Base-by-base conservation (phyloP, 2,888 invertebrate genomes). In the Coenonympha glycerion region DNA sequence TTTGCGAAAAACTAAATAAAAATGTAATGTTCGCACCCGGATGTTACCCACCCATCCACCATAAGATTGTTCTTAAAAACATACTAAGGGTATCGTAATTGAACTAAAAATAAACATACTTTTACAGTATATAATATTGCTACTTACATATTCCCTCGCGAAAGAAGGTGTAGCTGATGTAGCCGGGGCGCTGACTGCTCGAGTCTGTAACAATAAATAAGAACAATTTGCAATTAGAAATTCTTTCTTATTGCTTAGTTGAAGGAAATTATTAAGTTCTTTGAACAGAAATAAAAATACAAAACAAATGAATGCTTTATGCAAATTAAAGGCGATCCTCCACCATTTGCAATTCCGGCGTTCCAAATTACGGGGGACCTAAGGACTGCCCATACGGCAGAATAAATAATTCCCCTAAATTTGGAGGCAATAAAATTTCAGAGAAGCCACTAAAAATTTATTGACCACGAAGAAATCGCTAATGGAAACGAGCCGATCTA, bases 151-250 rank as follows among this genome's bases (percentile, higher is more conserved):
- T 56, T 84, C 83, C 64, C 83, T 76, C 33, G 67, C 63, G 62
- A 76, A 79, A 39, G 73, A 66, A 3, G 73, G 63, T 28, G 75
- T 65, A n/a, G 76, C 80, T 13, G 87, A 84, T 36, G 86, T 79
- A 49, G 80, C 79, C 8, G 88, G 88, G 28, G 89, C 87, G 65
- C 88, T 88, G 54, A 86, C 79, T 51, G 89, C 80, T 68, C 89
- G 80, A 53, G 77, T 74, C 88, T 88, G 72, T 52, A 83, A 82
- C 74, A 79, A 83, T 57, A 66, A 19, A 28, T 31, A 19, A 30
- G 5, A 31, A 9, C 22, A 22, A 18, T 22, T 21, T 15, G 21
- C 5, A 13, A 33, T 9, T 16, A 16, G 16, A 16, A n/a, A 28
- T 28, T 9, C 31, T 16, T 33, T 15, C 4, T 18, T 6, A 11